These are phyloP conservation scores for Caenorhabditis latens DNA, from an alignment of 1,140 invertebrate genomes.

Conservation along the genomic window DNA sequence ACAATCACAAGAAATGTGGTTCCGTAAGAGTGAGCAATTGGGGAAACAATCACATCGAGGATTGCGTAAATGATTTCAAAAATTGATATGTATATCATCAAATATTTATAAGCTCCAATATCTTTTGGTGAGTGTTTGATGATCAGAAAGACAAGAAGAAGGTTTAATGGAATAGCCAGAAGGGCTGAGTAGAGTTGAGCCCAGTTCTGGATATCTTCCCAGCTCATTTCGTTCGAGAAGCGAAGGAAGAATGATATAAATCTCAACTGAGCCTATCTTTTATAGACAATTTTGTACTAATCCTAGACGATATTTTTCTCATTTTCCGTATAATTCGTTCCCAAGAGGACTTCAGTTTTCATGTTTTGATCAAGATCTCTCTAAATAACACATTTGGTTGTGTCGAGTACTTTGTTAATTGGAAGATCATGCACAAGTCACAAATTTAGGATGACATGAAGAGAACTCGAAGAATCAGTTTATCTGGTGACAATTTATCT, in stretches of 20 bases:
- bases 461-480: too few relatives aligned
- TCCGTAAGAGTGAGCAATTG: conserved; percentile 17
- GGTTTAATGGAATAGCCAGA: not conserved
- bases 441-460: too few relatives aligned
- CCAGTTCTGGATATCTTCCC: not conserved
- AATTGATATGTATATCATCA: conserved; percentile 31
- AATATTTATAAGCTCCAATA: conserved; percentile 4
- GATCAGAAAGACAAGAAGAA: not conserved
- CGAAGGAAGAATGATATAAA: not conserved
- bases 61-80: conserved; percentile 20
- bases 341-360: not conserved
- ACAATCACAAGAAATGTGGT: conserved; percentile 1
- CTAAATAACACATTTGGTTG: too few relatives aligned
- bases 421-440: too few relatives aligned
- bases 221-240: not conserved
- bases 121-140: not conserved
- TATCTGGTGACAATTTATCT: too few relatives aligned
- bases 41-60: conserved; percentile 8
- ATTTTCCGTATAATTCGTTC: not conserved
- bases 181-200: not conserved
- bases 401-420: too few relatives aligned
- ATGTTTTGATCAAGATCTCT: not conserved
- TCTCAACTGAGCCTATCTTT: too few relatives aligned
- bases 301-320: too few relatives aligned
- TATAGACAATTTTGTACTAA: too few relatives aligned